Percentiles rank a stretch among this genome's conserved stretches.
Conservation (phyloP, 2,888 invertebrate genomes). For the Habrosyne pyritoides region DNA sequence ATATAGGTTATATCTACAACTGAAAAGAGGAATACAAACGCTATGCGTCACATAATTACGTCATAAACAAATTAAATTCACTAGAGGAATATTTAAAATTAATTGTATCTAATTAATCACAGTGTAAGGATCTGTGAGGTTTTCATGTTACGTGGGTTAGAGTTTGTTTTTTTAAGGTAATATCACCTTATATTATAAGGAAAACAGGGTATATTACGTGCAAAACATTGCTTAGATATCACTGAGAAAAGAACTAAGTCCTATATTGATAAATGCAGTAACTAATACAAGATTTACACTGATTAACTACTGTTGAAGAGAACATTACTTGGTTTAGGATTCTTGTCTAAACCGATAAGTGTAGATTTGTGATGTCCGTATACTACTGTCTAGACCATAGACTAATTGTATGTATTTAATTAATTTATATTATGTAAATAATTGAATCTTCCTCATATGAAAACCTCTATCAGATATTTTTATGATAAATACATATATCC, state of each 20-base stretch:
- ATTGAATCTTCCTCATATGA: constrained; percentile 23
- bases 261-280: too few relatives aligned
- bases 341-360: neutral
- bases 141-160: constrained; percentile 41
- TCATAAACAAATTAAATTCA: constrained; percentile 39
- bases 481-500: constrained; percentile 1
- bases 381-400: neutral
- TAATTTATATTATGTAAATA: neutral
- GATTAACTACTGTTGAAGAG: neutral
- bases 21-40: constrained; percentile 29
- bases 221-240: too few relatives aligned
- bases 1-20: constrained; percentile 12
- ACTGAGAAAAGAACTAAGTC: too few relatives aligned
- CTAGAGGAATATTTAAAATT: constrained; percentile 50
- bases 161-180: too few relatives aligned
- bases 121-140: constrained; percentile 65
- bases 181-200: too few relatives aligned
- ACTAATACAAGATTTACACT: neutral
- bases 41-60: constrained; percentile 37
- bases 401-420: neutral
- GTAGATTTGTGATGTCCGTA: neutral
- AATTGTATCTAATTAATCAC: constrained; percentile 66
- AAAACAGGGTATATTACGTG: too few relatives aligned
- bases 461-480: constrained; percentile 43
- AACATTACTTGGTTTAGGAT: neutral